Percentiles rank a stretch among this genome's conserved stretches.
Conservation (phyloP, 2,888 invertebrate species). For the Papilio elwesi region DNA sequence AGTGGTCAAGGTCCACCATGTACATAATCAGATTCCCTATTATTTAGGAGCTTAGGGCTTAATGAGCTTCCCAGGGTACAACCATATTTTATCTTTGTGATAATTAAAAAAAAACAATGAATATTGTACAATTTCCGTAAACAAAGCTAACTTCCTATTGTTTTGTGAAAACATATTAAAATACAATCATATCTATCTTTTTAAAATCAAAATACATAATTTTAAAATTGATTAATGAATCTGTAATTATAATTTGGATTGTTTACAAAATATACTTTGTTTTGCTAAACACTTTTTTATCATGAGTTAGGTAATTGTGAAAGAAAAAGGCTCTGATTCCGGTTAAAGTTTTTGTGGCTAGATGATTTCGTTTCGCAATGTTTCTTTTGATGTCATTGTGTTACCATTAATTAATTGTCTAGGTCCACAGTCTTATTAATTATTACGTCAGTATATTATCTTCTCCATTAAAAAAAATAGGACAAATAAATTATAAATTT, state of each 20-base stretch:
- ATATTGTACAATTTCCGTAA: conserved; percentile 12
- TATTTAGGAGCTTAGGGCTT: too few relatives aligned
- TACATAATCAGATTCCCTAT: too few relatives aligned
- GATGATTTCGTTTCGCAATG: background rate
- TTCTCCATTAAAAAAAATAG: too few relatives aligned
- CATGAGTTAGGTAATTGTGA: too few relatives aligned
- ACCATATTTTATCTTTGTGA: background rate
- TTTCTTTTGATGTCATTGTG: background rate
- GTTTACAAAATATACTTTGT: background rate
- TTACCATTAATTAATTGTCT: background rate
- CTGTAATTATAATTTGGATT: conserved; percentile 3
- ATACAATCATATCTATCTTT: conserved; percentile 14
- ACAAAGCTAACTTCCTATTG: conserved; percentile 41
- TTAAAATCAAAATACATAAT: background rate
- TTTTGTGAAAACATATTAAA: conserved; percentile 43
- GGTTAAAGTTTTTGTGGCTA: background rate
- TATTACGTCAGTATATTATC: too few relatives aligned
- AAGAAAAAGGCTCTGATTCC: background rate
- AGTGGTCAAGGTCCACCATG: too few relatives aligned
- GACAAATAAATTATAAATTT: too few relatives aligned
- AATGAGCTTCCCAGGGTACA: background rate
- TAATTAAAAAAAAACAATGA: conserved; percentile 5
- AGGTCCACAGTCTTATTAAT: too few relatives aligned
- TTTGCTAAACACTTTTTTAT: background rate
- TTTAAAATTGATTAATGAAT: conserved; percentile 12